Conservation (phyloP, 2,888 invertebrate species). For the Plebejus argus region DNA sequence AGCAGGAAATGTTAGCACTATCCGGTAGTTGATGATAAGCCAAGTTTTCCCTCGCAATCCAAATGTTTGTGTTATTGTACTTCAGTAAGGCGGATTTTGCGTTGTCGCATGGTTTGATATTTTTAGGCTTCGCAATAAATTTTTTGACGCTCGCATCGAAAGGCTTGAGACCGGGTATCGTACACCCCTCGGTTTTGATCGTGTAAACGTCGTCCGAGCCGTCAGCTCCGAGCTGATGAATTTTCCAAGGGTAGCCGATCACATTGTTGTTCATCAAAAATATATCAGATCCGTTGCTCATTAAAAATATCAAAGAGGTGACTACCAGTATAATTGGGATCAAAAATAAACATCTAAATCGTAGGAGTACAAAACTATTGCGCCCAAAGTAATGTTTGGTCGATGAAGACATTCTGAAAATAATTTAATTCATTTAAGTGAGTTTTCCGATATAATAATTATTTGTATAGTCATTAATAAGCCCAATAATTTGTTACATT, state of each 20-base stretch:
- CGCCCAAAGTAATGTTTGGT: conserved; percentile 46
- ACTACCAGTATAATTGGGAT: conserved; percentile 60
- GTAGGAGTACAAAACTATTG: conserved; percentile 50
- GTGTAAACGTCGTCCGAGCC: conserved; percentile 64
- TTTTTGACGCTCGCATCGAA: conserved; percentile 79
- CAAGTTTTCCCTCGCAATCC: conserved; percentile 71
- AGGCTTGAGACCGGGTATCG: conserved; percentile 83
- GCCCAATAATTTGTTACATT: neutral
- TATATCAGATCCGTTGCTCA: conserved; percentile 58
- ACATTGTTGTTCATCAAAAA: conserved; percentile 55
- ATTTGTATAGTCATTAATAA: neutral
- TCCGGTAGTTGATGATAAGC: conserved; percentile 73
- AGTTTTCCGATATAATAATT: neutral
- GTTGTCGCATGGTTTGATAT: conserved; percentile 76
- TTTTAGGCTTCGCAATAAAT: conserved; percentile 74
- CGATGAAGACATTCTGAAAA: conserved; percentile 64
- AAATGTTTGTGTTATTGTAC: conserved; percentile 82
- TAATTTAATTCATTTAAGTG: neutral
- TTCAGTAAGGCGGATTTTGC: conserved; percentile 76
- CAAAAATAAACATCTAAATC: conserved; percentile 64
- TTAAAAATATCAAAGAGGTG: conserved; percentile 61
- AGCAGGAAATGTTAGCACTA: conserved; percentile 76
- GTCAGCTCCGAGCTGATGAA: conserved; percentile 47
- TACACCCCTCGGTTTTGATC: conserved; percentile 84
- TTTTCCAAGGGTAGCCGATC: conserved; percentile 47